These are phyloP conservation scores for Lasius platythorax DNA, from an alignment of 2,888 invertebrate genomes.

Conservation along the genomic window DNA sequence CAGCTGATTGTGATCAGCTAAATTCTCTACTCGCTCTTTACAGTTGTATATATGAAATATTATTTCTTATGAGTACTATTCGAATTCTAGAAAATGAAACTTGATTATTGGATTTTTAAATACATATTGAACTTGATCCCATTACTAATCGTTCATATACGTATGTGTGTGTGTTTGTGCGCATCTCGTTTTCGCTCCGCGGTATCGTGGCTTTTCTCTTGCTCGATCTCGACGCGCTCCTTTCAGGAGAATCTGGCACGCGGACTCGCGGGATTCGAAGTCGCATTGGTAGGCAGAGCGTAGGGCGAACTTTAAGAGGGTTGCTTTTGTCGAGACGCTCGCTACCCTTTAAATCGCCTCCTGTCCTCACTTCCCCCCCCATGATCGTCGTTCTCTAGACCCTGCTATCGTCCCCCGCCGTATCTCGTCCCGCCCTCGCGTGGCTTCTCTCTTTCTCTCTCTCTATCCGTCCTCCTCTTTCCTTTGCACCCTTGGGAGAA, in stretches of 20 bases:
- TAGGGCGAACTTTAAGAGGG: conserved; percentile 82
- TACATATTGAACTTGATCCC: too few relatives aligned
- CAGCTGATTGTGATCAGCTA: too few relatives aligned
- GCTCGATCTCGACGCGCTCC: conserved; percentile 27
- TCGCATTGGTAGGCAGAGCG: conserved; percentile 82
- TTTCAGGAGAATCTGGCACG: conserved; percentile 68
- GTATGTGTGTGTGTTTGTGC: background rate
- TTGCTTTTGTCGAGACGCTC: conserved; percentile 81
- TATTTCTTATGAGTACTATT: too few relatives aligned
- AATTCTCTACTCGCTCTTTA: too few relatives aligned
- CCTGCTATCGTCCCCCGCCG: conserved; percentile 31
- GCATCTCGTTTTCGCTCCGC: conserved; percentile 13
- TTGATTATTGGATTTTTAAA: too few relatives aligned
- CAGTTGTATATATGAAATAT: too few relatives aligned
- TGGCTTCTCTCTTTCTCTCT: conserved; percentile 65
- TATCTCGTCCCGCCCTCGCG: conserved; percentile 71
- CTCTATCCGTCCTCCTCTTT: conserved; percentile 4
- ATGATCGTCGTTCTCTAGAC: conserved; percentile 62
- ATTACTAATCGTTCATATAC: too few relatives aligned
- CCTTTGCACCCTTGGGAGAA: conserved; percentile 22
- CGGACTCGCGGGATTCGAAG: conserved; percentile 64
- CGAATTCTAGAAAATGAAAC: too few relatives aligned
- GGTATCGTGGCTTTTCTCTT: conserved; percentile 24
- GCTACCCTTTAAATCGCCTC: conserved; percentile 83
- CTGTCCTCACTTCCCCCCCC: conserved; percentile 66